These are phyloP conservation scores for Enteromius unitaeniatus DNA, from an alignment of 2,797 vertebrate species.

Conservation along the genomic window DNA sequence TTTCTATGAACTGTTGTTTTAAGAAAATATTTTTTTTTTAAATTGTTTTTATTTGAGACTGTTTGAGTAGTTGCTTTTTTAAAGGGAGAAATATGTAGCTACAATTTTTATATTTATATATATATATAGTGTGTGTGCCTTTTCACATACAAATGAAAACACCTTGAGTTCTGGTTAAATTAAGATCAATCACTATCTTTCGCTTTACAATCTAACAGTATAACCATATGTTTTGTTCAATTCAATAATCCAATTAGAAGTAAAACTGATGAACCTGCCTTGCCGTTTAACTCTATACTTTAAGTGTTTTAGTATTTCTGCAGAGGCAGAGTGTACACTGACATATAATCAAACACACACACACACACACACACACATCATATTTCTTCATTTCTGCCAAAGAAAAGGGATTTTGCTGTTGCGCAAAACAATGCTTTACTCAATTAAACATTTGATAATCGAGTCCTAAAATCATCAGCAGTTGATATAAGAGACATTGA, in stretches of 20 bases:
- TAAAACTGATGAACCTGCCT: neutral
- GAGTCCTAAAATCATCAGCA: neutral
- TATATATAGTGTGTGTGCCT: neutral
- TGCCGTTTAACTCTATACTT: neutral
- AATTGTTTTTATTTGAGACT: too few species aligned
- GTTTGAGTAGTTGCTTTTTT: neutral
- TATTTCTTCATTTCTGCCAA: slow-evolving; percentile 83
- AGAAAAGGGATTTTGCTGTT: slow-evolving; percentile 80
- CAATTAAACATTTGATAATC: slow-evolving; percentile 17
- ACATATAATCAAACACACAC: slow-evolving; percentile 53
- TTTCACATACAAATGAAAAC: slow-evolving; percentile 30
- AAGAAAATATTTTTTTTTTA: too few species aligned
- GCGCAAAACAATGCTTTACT: slow-evolving; percentile 65
- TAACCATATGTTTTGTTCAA: neutral
- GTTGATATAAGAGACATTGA: neutral
- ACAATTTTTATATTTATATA: neutral
- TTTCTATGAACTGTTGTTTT: neutral
- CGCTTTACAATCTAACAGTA: neutral
- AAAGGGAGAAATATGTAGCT: neutral
- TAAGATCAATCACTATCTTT: neutral
- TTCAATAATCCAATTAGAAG: slow-evolving; percentile 16
- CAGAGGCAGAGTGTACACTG: slow-evolving; percentile 7
- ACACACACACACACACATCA: slow-evolving; percentile 57
- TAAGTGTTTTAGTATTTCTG: neutral
- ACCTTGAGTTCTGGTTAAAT: slow-evolving; percentile 4